Base-by-base conservation (phyloP, 2,113 vertebrate genomes). In the Sylvia atricapilla region DNA sequence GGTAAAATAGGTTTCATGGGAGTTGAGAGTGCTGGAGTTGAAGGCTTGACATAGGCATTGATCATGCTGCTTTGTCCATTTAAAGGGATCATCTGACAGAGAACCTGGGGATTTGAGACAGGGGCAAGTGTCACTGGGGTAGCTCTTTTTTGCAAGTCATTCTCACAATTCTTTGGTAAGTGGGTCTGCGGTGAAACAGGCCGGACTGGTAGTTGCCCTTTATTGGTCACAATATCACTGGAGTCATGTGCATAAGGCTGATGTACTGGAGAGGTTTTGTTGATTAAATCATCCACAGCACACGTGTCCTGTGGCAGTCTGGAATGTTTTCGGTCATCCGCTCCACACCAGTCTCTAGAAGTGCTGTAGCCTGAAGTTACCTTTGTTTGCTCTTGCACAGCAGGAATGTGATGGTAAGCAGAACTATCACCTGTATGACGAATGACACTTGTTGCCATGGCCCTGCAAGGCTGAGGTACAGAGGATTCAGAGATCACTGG, bases 11-110 rank as follows among this genome's bases (percentile, higher is more conserved):
- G 97, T 37, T 98, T 98, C 35, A 98, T 83, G 3, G 97, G 93
- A 66, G 97, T 49, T 1, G 87, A 69, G 74, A 97, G 97, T 21
- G 97, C 77, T 68, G 97, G 98, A 63, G 98, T 33, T 9, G 98
- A 96, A 23, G 98, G 96, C 92, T 98, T 99, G 89, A 99, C 96
- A 7, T 99, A 98, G 22, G 99, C 98, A 1, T 99, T 98, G 76
- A 99, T 97, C 97, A 99, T 94, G 75, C 98, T 96, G 4, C 98
- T 97, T 55, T 97, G 98, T 84, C 98, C 96, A 16, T 97, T 97
- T 58, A 99, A 91, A 7, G 99, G 99, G 96, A 99, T 98, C 94
- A 99, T 98, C 50, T 99, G 99, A 97, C 99, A 99, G 84, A 99
- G 97, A 64, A 99, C 94, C 0, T 98, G 98, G 18, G 98, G 92